A percentile compares a stretch with the other conserved stretches of the same genome.
Evolutionary conservation across 1,140 invertebrate species (phyloP).

Genomic region (Pseudomyrmex sp.): DNA sequence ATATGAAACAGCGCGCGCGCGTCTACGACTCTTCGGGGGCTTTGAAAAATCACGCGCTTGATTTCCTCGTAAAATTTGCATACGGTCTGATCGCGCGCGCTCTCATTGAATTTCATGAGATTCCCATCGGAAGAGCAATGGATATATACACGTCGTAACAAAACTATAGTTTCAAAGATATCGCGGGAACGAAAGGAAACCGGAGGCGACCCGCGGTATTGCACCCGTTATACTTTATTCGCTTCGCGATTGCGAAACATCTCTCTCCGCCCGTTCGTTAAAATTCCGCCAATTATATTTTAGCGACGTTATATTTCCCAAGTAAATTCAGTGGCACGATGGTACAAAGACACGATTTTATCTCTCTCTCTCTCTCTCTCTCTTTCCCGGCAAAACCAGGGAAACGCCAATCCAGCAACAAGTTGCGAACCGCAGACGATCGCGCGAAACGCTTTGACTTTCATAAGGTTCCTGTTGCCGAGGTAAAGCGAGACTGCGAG

Average conservation of each 20-base stretch:
- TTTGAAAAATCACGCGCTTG: slow-evolving; percentile 52
- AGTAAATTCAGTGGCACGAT: slow-evolving; percentile 20
- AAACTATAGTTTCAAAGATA: slow-evolving; percentile 42
- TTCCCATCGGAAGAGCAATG: slow-evolving; percentile 12
- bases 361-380: neutral
- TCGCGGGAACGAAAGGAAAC: neutral
- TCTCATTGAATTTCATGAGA: slow-evolving; percentile 57
- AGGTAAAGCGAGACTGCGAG: slow-evolving; percentile 16
- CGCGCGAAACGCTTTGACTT: slow-evolving; percentile 47
- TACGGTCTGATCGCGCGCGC: slow-evolving; percentile 16
- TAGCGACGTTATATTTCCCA: neutral
- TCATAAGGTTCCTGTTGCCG: slow-evolving; percentile 58
- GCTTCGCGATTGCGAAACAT: neutral
- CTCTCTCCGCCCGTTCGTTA: neutral
- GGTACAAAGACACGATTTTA: slow-evolving; percentile 23
- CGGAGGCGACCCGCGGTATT: neutral
- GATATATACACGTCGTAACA: neutral
- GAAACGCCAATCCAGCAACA: slow-evolving; percentile 52
- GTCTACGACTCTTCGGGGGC: neutral
- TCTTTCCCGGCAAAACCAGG: neutral
- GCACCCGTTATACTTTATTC: slow-evolving; percentile 26
- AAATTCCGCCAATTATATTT: slow-evolving; percentile 44
- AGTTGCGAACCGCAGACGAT: slow-evolving; percentile 51
- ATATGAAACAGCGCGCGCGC: neutral
- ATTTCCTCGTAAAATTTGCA: slow-evolving; percentile 46